Conservation (phyloP, 2,113 vertebrate species). For the Hypanus sabinus region DNA sequence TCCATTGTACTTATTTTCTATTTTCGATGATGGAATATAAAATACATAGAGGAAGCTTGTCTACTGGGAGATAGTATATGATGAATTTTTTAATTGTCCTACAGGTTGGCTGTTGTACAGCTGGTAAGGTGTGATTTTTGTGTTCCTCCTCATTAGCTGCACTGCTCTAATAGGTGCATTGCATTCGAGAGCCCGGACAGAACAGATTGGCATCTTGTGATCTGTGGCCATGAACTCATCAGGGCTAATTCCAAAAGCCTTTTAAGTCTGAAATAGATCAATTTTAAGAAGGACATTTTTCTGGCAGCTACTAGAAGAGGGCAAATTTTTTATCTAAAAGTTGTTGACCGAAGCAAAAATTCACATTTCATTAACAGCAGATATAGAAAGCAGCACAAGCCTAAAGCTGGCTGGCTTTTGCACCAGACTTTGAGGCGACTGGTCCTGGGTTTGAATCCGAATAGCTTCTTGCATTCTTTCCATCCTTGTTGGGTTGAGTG, state of each 20-base stretch:
- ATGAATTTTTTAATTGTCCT: background rate
- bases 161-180: background rate
- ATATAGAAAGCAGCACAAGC: background rate
- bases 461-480: too few species aligned
- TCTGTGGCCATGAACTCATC: background rate
- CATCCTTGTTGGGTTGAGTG: too few species aligned
- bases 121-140: conserved; percentile 22
- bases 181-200: background rate
- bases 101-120: background rate
- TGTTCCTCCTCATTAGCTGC: conserved; percentile 27
- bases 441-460: too few species aligned
- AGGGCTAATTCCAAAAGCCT: background rate
- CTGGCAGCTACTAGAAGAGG: too few species aligned
- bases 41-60: background rate
- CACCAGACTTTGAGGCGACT: too few species aligned
- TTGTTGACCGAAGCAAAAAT: background rate
- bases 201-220: background rate
- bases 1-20: background rate
- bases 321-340: background rate
- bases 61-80: background rate
- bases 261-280: background rate
- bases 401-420: background rate
- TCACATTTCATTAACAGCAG: background rate
- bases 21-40: background rate
- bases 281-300: background rate